Evolutionary conservation across 2,888 invertebrate species (phyloP).

Genomic region (Parnassius glacialis): DNA sequence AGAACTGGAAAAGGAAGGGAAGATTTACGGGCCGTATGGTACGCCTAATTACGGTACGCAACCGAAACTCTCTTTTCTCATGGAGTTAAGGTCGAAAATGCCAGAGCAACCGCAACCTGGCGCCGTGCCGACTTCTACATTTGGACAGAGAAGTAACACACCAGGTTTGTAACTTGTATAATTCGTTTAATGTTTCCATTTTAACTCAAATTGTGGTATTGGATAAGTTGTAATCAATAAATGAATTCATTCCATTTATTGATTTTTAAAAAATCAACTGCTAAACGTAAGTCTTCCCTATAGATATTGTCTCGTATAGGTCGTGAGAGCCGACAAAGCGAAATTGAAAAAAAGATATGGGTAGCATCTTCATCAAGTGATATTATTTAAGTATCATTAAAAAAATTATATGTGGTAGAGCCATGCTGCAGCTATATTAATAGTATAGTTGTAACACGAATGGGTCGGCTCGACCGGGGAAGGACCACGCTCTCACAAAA

Average conservation of each 20-base stretch:
- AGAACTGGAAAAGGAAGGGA: conserved; percentile 71
- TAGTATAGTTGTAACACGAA: too few species aligned
- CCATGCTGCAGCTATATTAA: too few species aligned
- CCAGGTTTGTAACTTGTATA: conserved; percentile 46
- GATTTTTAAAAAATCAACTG: too few species aligned
- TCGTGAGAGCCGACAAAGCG: too few species aligned
- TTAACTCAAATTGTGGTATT: too few species aligned
- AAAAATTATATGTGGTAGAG: too few species aligned
- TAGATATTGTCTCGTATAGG: too few species aligned
- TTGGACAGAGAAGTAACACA: conserved; percentile 67
- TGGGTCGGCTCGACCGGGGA: too few species aligned
- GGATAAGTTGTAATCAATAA: too few species aligned
- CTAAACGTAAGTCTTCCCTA: too few species aligned
- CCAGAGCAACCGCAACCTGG: conserved; percentile 77
- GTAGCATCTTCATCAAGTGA: not conserved
- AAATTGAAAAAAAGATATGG: not conserved
- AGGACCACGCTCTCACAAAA: too few species aligned
- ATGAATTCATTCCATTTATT: not conserved
- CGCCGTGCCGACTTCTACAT: conserved; percentile 61
- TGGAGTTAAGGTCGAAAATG: conserved; percentile 83
- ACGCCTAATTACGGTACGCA: conserved; percentile 60
- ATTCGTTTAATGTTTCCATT: not conserved
- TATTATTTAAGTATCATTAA: too few species aligned
- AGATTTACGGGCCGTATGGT: conserved; percentile 62
- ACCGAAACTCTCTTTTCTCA: conserved; percentile 81